A percentile compares a stretch with the other conserved stretches of the same genome.
phyloP scores from a whole-genome alignment of 2,113 vertebrate genomes.

The Galbula dea region DNA sequence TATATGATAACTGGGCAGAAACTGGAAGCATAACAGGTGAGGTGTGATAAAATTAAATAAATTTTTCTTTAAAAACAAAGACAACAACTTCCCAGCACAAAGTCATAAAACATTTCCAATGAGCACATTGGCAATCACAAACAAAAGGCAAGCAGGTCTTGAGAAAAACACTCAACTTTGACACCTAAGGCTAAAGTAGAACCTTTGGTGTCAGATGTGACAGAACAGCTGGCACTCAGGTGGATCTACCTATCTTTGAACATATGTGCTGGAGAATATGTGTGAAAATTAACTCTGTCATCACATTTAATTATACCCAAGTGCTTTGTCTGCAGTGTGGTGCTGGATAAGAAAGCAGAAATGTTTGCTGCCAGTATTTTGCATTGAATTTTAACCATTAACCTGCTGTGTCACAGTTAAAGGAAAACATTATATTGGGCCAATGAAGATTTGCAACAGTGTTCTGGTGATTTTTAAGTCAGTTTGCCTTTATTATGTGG shows the following conservation, averaged over 20 bases:
- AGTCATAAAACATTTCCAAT: not conserved
- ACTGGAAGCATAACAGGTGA: rapidly evolving
- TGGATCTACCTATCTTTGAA: not conserved
- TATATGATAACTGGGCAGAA: not conserved
- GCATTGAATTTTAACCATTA: not conserved
- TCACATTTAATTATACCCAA: conserved; percentile 16
- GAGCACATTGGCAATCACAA: rapidly evolving
- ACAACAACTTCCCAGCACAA: not conserved
- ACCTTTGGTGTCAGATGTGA: not conserved
- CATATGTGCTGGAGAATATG: not conserved
- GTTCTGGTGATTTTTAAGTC: not conserved
- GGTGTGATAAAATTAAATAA: not conserved
- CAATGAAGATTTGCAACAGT: not conserved
- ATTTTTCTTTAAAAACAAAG: not conserved
- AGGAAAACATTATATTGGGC: not conserved
- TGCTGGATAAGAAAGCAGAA: not conserved
- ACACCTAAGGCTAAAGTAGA: not conserved
- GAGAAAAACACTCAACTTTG: not conserved
- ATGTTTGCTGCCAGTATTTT: not conserved
- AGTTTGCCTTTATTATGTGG: not conserved
- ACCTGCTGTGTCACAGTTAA: not conserved
- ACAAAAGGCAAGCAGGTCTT: not conserved
- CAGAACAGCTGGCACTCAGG: not conserved
- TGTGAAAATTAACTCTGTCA: not conserved
- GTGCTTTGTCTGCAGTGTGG: not conserved